These are phyloP conservation scores for Trichacis sp. DNA, from an alignment of 2,888 invertebrate species.

Conservation along the genomic window DNA sequence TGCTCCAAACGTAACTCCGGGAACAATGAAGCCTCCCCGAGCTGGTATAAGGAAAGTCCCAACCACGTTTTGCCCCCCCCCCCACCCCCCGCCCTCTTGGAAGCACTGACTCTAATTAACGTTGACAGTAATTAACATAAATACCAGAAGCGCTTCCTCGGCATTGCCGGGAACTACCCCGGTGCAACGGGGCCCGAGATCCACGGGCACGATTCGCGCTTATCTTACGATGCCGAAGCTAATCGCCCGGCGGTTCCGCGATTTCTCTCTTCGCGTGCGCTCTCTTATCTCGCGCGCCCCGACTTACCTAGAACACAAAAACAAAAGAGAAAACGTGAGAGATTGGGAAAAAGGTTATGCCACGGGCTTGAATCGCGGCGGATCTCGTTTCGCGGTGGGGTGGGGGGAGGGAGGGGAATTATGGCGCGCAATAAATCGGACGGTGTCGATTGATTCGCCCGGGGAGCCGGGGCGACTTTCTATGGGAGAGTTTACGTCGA, in stretches of 20 bases:
- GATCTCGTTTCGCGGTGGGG: too few relatives aligned
- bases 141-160: constrained; percentile 62
- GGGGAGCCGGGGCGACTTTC: constrained; percentile 25
- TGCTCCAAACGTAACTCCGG: constrained; percentile 54
- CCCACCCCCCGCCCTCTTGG: constrained; percentile 19
- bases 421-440: constrained; percentile 32
- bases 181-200: constrained; percentile 44
- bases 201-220: constrained; percentile 50
- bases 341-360: constrained; percentile 27
- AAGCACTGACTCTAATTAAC: constrained; percentile 62
- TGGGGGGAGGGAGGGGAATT: too few relatives aligned
- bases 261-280: constrained; percentile 37
- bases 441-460: constrained; percentile 33
- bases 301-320: constrained; percentile 50
- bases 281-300: constrained; percentile 14
- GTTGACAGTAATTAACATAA: constrained; percentile 68
- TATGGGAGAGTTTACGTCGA: constrained; percentile 11
- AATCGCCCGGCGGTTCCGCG: constrained; percentile 51
- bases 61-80: constrained; percentile 15
- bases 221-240: constrained; percentile 58
- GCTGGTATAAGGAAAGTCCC: constrained; percentile 39
- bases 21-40: constrained; percentile 36
- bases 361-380: constrained; percentile 6
- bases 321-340: constrained; percentile 28
- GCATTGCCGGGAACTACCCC: constrained; percentile 35